Conservation (phyloP, 2,888 invertebrate genomes). For the Rhorus exstirpatorius region DNA sequence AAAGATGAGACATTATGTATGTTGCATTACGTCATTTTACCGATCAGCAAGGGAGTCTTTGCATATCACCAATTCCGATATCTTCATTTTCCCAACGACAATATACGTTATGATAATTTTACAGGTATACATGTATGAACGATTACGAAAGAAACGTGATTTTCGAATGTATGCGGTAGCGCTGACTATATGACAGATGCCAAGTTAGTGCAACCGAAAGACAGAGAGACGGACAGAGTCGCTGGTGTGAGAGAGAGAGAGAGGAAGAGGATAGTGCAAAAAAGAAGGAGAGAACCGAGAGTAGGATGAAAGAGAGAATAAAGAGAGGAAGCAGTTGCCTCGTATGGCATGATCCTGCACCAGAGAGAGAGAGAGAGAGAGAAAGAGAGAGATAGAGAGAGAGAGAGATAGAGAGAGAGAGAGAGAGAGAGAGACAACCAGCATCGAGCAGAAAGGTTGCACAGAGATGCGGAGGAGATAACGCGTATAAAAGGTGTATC, state of each 20-base stretch:
- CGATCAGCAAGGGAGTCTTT: background rate
- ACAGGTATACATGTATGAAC: background rate
- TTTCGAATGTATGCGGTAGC: constrained; percentile 35
- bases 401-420: no score
- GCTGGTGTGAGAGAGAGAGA: constrained; percentile 47
- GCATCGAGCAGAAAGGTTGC: constrained; percentile 67
- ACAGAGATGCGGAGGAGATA: constrained; percentile 79
- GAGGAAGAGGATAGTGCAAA: constrained; percentile 31
- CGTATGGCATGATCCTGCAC: constrained; percentile 77
- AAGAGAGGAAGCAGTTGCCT: constrained; percentile 64
- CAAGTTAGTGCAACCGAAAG: constrained; percentile 68
- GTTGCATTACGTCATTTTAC: no score
- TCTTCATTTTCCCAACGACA: background rate
- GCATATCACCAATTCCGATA: constrained; percentile 2
- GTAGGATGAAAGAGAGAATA: constrained; percentile 52
- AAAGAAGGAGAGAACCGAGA: constrained; percentile 46
- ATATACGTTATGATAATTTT: no score
- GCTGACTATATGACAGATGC: constrained; percentile 9
- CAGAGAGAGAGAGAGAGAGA: constrained; percentile 69
- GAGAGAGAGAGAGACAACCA: no score
- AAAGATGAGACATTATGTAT: no score
- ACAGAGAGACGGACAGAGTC: constrained; percentile 43
- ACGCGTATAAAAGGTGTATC: constrained; percentile 83
- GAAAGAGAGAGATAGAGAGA: no score
- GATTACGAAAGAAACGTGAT: constrained; percentile 47